Percentiles rank a stretch among this genome's conserved stretches.
Conservation (phyloP, 2,888 invertebrate genomes). For the Drosophila silvestris region DNA sequence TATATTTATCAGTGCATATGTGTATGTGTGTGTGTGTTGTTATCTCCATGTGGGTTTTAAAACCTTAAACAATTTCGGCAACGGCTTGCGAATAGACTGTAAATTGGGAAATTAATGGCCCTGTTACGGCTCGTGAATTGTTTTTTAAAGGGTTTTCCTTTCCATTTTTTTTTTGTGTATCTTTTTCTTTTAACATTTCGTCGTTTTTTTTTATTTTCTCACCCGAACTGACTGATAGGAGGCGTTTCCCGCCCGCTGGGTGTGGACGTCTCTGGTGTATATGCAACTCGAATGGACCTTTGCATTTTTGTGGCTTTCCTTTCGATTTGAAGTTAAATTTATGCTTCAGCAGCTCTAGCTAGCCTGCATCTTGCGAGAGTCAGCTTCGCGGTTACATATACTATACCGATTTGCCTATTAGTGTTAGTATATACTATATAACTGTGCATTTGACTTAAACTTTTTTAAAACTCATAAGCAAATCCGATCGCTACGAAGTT, state of each 20-base stretch:
- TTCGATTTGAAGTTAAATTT: slow-evolving; percentile 19
- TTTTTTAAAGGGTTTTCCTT: slow-evolving; percentile 74
- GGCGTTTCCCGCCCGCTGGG: slow-evolving; percentile 22
- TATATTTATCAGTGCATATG: slow-evolving; percentile 54
- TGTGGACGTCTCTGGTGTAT: slow-evolving; percentile 7
- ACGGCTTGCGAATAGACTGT: slow-evolving; percentile 80
- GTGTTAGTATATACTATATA: neutral
- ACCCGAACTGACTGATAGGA: slow-evolving; percentile 44
- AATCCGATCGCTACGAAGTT: neutral
- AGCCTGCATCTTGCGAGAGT: neutral
- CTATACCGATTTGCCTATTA: neutral
- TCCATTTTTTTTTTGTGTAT: slow-evolving; percentile 4
- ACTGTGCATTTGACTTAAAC: neutral
- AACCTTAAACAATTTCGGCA: slow-evolving; percentile 80
- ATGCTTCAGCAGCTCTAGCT: neutral
- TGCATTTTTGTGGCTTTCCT: slow-evolving; percentile 32
- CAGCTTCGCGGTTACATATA: neutral
- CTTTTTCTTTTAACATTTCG: slow-evolving; percentile 41
- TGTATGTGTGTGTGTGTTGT: slow-evolving; percentile 41
- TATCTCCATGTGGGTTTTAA: slow-evolving; percentile 68
- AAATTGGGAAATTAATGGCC: slow-evolving; percentile 79
- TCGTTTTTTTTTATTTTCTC: slow-evolving; percentile 32
- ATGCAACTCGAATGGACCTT: slow-evolving; percentile 28
- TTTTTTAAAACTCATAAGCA: neutral
- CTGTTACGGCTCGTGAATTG: slow-evolving; percentile 80